phyloP scores from a whole-genome alignment of 2,888 invertebrate species.

The Sesamia inferens region DNA sequence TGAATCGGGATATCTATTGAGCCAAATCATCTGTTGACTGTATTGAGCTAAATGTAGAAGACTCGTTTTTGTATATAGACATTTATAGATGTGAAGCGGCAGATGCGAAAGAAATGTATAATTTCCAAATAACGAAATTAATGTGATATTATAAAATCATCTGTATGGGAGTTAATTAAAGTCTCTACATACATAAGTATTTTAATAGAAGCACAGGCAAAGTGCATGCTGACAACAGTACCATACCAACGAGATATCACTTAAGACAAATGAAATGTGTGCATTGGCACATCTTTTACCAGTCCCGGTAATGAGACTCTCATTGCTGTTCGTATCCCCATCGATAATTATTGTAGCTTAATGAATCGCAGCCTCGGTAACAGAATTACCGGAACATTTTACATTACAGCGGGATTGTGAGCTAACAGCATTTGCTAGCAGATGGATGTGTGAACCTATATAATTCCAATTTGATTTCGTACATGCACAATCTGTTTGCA shows the following conservation, averaged over 20 bases:
- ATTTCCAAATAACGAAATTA: neutral
- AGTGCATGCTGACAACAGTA: neutral
- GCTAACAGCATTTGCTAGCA: conserved; percentile 70
- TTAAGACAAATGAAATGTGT: conserved; percentile 4
- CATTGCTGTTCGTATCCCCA: conserved; percentile 35
- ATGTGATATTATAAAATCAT: neutral
- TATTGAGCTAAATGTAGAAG: conserved; percentile 21
- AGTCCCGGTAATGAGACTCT: conserved; percentile 42
- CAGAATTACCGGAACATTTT: conserved; percentile 59
- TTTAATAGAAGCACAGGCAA: neutral
- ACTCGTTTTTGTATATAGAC: neutral
- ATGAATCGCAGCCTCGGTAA: conserved; percentile 61
- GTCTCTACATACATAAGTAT: neutral
- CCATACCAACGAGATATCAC: conserved; percentile 10
- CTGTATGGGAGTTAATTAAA: neutral
- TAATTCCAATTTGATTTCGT: conserved; percentile 64
- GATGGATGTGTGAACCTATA: conserved; percentile 64
- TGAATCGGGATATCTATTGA: conserved; percentile 22
- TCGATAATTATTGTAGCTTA: conserved; percentile 68
- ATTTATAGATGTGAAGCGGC: neutral
- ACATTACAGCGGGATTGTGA: conserved; percentile 59
- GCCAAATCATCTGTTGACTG: conserved; percentile 37
- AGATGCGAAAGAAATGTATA: neutral
- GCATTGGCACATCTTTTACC: conserved; percentile 45
- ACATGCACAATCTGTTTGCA: conserved; percentile 49